Conservation (phyloP, 2,888 invertebrate species). For the Andrena trimmerana region DNA sequence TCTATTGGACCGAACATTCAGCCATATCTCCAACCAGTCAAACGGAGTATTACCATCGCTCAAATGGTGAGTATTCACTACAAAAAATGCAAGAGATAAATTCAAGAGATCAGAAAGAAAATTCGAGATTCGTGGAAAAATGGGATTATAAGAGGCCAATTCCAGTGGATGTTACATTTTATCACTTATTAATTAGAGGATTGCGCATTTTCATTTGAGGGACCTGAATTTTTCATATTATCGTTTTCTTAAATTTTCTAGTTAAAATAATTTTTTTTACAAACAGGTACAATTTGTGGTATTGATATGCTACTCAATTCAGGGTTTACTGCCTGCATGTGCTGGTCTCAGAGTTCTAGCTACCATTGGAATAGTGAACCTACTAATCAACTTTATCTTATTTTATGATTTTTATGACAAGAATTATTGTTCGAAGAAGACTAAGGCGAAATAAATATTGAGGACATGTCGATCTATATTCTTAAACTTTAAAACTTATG, state of each 20-base stretch:
- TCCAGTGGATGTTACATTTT: too few species aligned
- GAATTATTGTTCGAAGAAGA: neutral
- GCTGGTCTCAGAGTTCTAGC: fast-evolving
- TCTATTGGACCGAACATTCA: neutral
- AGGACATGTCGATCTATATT: too few species aligned
- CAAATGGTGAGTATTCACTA: neutral
- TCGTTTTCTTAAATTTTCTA: too few species aligned
- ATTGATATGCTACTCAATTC: neutral
- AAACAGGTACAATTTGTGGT: neutral
- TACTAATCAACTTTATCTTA: neutral
- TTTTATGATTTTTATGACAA: neutral
- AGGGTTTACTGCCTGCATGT: neutral
- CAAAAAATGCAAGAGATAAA: too few species aligned
- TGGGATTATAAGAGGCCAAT: too few species aligned
- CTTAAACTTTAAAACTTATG: too few species aligned
- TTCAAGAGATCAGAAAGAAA: too few species aligned
- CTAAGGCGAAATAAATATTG: neutral
- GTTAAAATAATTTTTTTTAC: neutral
- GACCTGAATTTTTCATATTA: too few species aligned
- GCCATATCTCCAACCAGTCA: neutral
- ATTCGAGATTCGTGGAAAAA: too few species aligned
- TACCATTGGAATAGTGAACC: neutral
- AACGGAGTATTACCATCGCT: neutral
- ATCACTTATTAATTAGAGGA: neutral
- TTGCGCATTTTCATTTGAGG: neutral